Percentiles rank a stretch among this genome's conserved stretches.
Evolutionary conservation across 1,140 invertebrate genomes (phyloP).

Genomic region (Psilanteris sp.): DNA sequence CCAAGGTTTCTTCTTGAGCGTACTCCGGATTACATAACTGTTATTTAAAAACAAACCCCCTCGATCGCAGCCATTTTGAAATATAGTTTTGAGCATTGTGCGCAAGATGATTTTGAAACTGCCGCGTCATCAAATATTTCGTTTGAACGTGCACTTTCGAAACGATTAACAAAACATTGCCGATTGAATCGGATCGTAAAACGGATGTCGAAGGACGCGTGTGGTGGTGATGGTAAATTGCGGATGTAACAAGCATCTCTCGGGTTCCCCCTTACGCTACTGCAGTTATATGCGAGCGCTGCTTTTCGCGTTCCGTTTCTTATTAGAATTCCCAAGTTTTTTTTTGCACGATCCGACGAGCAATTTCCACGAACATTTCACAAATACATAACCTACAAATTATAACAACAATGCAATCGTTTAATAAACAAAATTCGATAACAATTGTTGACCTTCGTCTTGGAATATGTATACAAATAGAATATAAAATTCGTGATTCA

Average conservation of each 20-base stretch:
- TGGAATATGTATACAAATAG: no score
- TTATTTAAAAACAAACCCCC: not conserved
- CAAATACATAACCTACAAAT: no score
- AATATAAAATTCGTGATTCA: no score
- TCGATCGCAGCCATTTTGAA: conserved; percentile 2
- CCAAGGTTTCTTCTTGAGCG: no score
- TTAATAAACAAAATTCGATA: no score
- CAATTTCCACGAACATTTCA: no score
- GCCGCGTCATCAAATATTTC: conserved; percentile 41
- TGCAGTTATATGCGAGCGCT: conserved; percentile 45
- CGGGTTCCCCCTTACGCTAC: conserved; percentile 44
- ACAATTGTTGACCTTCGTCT: no score
- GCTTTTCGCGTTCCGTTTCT: conserved; percentile 50
- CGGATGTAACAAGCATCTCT: conserved; percentile 62
- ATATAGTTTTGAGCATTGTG: conserved; percentile 25
- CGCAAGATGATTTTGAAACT: conserved; percentile 36
- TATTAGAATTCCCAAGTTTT: conserved; percentile 67
- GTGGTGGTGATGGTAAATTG: conserved; percentile 50
- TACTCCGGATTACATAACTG: not conserved
- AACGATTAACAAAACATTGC: conserved; percentile 42
- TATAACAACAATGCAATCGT: no score
- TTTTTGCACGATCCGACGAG: no score
- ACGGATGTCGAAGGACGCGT: conserved; percentile 52
- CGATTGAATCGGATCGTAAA: conserved; percentile 42
- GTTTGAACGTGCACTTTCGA: conserved; percentile 35